Evolutionary conservation across 2,888 invertebrate genomes (phyloP).

Genomic region (Drosophila antonietae): DNA sequence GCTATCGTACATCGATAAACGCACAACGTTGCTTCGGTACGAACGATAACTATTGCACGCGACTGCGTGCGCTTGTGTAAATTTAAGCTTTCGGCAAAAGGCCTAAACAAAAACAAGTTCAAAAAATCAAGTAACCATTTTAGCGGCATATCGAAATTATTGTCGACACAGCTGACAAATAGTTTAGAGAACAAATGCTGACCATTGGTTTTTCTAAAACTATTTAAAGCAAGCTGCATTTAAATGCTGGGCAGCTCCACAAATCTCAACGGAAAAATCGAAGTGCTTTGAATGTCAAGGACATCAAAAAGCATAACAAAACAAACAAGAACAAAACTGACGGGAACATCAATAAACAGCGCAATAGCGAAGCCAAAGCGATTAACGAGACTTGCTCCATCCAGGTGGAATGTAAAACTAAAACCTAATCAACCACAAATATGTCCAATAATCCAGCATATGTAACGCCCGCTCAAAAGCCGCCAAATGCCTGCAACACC

Average conservation of each 20-base stretch:
- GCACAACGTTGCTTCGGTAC: conserved; percentile 13
- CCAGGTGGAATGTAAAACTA: conserved; percentile 11
- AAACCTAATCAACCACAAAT: not conserved
- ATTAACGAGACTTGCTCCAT: not conserved
- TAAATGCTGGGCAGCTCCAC: conserved; percentile 1
- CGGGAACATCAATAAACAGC: conserved; percentile 16
- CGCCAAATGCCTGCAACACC: conserved; percentile 25
- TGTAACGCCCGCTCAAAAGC: conserved; percentile 46
- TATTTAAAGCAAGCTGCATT: conserved; percentile 10
- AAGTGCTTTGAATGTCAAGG: conserved; percentile 68
- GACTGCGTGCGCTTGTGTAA: conserved; percentile 5
- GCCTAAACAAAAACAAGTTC: conserved; percentile 35
- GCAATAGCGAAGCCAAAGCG: not conserved
- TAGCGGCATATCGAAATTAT: conserved; percentile 20
- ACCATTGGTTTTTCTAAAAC: conserved; percentile 10
- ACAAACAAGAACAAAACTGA: conserved; percentile 17
- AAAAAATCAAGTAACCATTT: conserved; percentile 32
- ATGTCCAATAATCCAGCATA: conserved; percentile 54
- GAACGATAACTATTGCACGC: not conserved
- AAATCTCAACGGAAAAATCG: conserved; percentile 58
- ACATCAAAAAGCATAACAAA: conserved; percentile 51
- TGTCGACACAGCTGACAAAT: conserved; percentile 8
- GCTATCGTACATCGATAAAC: conserved; percentile 11
- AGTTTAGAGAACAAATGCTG: conserved; percentile 32
- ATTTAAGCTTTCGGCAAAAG: conserved; percentile 30